A percentile compares a stretch with the other conserved stretches of the same genome.
Conservation (phyloP, 2,888 invertebrate genomes). For the Anarsia innoxiella region DNA sequence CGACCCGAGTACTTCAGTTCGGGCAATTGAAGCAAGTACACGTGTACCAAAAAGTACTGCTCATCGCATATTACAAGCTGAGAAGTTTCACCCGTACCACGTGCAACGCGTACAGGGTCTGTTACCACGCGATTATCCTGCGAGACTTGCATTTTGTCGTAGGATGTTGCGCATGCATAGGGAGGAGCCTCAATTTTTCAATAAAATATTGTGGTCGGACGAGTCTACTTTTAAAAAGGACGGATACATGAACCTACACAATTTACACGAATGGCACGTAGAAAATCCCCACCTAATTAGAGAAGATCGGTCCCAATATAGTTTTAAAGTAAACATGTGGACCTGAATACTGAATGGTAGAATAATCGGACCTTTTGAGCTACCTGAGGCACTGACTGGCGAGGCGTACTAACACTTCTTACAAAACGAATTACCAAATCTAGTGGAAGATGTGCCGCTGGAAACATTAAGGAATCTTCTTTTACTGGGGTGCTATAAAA, state of each 20-base stretch:
- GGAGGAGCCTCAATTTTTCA: conserved; percentile 11
- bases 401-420: conserved; percentile 13
- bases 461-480: too few relatives aligned
- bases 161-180: conserved; percentile 13
- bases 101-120: conserved; percentile 15
- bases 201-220: conserved; percentile 16
- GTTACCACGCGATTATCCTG: conserved; percentile 15
- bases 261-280: conserved; percentile 10
- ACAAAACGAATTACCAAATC: conserved; percentile 4
- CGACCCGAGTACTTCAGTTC: neutral
- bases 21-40: conserved; percentile 7
- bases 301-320: conserved; percentile 20
- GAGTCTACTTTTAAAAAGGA: conserved; percentile 16
- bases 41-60: conserved; percentile 8
- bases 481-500: too few relatives aligned
- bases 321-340: conserved; percentile 22
- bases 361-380: conserved; percentile 16
- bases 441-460: neutral
- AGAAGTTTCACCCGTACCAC: conserved; percentile 13
- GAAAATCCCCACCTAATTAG: conserved; percentile 18
- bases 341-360: conserved; percentile 19
- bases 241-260: conserved; percentile 17
- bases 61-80: conserved; percentile 11
- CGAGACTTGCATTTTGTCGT: conserved; percentile 15
- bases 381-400: conserved; percentile 12